Evolutionary conservation across 2,113 vertebrate species (phyloP), one percentile per base, ranked within the genome.

Genomic region (Microtus richardsoni): DNA sequence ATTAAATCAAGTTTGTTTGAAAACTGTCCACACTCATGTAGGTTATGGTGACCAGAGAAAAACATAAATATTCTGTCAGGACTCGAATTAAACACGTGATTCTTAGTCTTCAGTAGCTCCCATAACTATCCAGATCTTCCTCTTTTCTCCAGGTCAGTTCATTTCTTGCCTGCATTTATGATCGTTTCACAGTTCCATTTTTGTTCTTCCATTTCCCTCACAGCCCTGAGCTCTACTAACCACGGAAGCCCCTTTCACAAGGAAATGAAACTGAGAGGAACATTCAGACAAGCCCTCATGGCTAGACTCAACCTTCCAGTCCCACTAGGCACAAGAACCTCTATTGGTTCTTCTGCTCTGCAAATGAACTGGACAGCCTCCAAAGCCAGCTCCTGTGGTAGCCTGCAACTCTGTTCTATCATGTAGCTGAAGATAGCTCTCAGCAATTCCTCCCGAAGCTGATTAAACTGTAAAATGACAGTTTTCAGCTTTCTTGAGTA

Each of bases 271-370:
- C 17, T 7, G 30, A 87, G 17, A 73, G 74, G 26, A 79, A 8
- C 24, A 28, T 33, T 75, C 14, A 47, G 21, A 60, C 66, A 52
- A 73, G 10, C 3, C 86, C 70, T 26, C 39, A 21, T 36, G 60
- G 52, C 16, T 5, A 6, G n/a, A 47, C 16, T 4, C 17, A 41
- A 58, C 2, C 44, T 7, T 4, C 26, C 1, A 1, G 1, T 30
- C 83, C 44, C 39, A 2, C 22, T 2, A 82, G 49, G 49, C 41
- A 14, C 33, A 70, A 11, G 68, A 17, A 8, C 36, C 68, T 17
- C 33, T 1, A 2, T 24, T 91, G 54, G 21, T 79, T 58, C 66
- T 66, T 6, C 80, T 21, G 7, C 26, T 28, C 12, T 16, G 17
- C 5, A 14, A 39, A 26, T 7, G 26, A 77, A 2, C 68, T 41